These are phyloP conservation scores for Morinoia aosen DNA, from an alignment of 2,888 invertebrate genomes.

Conservation along the genomic window DNA sequence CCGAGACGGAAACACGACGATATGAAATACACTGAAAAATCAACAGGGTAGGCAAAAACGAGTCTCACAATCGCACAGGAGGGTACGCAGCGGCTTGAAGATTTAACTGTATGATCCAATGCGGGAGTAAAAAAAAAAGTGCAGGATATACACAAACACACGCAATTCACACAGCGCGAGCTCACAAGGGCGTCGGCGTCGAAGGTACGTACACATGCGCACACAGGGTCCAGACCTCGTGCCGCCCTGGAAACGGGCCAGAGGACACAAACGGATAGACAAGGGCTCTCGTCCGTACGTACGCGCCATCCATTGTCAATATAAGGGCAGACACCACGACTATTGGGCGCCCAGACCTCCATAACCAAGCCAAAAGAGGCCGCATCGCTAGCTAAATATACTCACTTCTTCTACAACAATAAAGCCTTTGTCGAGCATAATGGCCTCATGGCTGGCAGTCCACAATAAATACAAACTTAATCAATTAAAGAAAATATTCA, in stretches of 20 bases:
- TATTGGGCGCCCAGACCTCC: background rate
- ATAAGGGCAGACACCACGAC: constrained; percentile 17
- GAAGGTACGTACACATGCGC: background rate
- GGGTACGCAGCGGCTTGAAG: background rate
- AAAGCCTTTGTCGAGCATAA: constrained; percentile 1
- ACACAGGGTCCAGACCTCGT: constrained; percentile 26
- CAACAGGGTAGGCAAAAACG: background rate
- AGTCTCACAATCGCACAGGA: background rate
- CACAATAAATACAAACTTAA: background rate
- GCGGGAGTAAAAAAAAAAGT: background rate
- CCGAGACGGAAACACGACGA: background rate
- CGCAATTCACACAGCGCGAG: background rate
- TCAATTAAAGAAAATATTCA: background rate
- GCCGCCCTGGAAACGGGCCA: constrained; percentile 48
- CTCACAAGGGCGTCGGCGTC: background rate
- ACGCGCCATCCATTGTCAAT: constrained; percentile 29
- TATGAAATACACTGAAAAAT: background rate
- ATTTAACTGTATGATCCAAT: background rate
- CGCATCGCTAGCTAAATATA: background rate
- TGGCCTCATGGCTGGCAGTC: background rate
- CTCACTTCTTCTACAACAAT: background rate
- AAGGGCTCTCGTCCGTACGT: background rate
- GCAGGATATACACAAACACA: background rate
- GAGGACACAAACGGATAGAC: constrained; percentile 38
- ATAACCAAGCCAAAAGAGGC: background rate